Percentiles rank a stretch among this genome's conserved stretches.
phyloP scores from a whole-genome alignment of 1,140 invertebrate genomes.

The Cepaea nemoralis region DNA sequence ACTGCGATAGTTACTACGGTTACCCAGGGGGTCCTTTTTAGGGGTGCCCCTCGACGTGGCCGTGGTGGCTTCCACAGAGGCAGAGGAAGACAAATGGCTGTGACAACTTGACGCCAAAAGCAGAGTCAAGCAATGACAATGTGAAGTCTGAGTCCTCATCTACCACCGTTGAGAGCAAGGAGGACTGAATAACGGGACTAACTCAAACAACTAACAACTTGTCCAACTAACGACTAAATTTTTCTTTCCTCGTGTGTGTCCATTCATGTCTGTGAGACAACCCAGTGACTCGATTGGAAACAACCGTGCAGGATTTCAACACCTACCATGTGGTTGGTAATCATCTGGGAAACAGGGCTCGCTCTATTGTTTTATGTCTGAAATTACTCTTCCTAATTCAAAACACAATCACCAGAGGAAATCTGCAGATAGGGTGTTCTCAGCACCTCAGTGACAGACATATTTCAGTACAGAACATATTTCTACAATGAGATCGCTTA shows the following conservation, averaged over 20 bases:
- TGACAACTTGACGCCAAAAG: slow-evolving; percentile 1
- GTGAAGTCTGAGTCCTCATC: slow-evolving; percentile 29
- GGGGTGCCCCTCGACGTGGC: slow-evolving; percentile 49
- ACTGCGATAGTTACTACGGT: slow-evolving; percentile 32
- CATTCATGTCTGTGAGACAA: slow-evolving; percentile 33
- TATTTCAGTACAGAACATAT: no score
- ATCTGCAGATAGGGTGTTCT: no score
- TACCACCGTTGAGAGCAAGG: slow-evolving; percentile 20
- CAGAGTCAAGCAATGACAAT: slow-evolving; percentile 30
- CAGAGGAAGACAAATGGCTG: slow-evolving; percentile 28
- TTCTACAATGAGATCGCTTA: no score
- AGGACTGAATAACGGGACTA: not conserved
- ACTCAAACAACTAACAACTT: not conserved
- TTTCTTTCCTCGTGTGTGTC: slow-evolving; percentile 22
- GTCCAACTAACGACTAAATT: not conserved
- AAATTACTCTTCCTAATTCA: slow-evolving; percentile 2
- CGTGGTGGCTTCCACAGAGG: slow-evolving; percentile 49
- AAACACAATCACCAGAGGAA: no score
- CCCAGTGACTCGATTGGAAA: slow-evolving; percentile 34
- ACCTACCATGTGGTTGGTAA: slow-evolving; percentile 1
- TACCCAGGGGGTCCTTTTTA: slow-evolving; percentile 51
- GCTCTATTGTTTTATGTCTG: slow-evolving; percentile 6
- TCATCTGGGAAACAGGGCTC: slow-evolving; percentile 29
- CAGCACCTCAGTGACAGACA: no score
- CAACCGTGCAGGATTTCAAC: not conserved